These are phyloP conservation scores for Zonotrichia leucophrys DNA, from an alignment of 2,113 vertebrate species.

Conservation along the genomic window DNA sequence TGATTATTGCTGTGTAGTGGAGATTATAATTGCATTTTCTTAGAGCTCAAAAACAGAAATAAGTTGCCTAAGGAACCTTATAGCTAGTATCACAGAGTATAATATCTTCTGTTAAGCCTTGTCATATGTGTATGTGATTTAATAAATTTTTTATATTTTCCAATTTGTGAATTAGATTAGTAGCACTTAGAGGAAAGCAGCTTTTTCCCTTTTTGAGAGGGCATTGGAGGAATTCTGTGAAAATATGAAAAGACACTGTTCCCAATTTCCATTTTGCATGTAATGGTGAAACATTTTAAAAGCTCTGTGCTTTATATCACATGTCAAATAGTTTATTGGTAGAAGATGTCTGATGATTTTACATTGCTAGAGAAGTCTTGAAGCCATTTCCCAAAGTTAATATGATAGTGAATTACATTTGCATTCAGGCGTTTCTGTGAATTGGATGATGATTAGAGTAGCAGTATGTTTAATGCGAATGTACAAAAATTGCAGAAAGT, in stretches of 20 bases:
- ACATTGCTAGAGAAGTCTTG: neutral
- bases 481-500: conserved; percentile 1
- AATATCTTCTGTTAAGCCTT: neutral
- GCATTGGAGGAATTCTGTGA: neutral
- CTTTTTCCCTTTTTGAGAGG: conserved; percentile 9
- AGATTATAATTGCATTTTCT: neutral
- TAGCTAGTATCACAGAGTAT: neutral
- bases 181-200: neutral
- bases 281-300: neutral
- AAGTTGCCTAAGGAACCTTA: neutral
- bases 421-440: conserved; percentile 21
- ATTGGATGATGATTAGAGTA: conserved; percentile 20
- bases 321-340: neutral
- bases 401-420: neutral
- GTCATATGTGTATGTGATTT: neutral
- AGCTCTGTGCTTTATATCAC: neutral
- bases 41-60: neutral
- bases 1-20: neutral
- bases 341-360: conserved; percentile 7
- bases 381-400: conserved; percentile 12
- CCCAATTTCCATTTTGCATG: neutral
- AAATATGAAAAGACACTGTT: neutral
- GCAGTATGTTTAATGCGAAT: neutral
- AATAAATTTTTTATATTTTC: neutral
- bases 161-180: neutral